Conservation (phyloP, 2,797 vertebrate species). For the Gymnodraco acuticeps region DNA sequence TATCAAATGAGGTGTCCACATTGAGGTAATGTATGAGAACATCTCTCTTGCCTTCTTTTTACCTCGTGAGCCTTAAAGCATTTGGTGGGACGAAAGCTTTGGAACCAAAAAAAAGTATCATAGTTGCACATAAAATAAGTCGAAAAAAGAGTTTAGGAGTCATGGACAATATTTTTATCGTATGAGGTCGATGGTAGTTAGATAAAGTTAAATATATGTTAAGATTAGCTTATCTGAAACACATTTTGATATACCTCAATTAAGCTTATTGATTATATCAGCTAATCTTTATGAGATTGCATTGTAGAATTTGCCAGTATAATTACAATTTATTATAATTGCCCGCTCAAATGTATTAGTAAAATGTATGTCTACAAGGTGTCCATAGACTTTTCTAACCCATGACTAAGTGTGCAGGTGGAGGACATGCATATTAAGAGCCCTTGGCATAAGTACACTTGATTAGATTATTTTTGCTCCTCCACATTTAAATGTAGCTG, state of each 20-base stretch:
- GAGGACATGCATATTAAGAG: constrained; percentile 43
- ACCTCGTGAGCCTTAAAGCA: not conserved
- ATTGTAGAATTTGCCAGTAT: not conserved
- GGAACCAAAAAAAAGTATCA: not conserved
- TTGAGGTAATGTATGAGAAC: constrained; percentile 1
- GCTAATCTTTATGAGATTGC: not conserved
- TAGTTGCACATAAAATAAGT: not conserved
- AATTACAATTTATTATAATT: not conserved
- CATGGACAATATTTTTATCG: no score
- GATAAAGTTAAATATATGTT: not conserved
- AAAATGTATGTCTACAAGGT: constrained; percentile 28
- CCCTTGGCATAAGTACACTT: constrained; percentile 45
- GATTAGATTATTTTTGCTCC: constrained; percentile 50
- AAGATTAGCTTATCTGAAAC: not conserved
- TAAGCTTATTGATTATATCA: not conserved
- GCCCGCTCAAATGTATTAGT: constrained; percentile 22
- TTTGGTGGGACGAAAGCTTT: not conserved
- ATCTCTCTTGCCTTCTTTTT: not conserved
- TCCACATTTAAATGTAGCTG: constrained; percentile 51
- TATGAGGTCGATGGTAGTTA: not conserved
- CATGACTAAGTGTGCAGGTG: not conserved
- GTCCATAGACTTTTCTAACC: constrained; percentile 23
- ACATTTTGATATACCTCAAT: not conserved
- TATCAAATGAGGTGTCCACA: constrained; percentile 23
- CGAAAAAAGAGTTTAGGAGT: constrained; percentile 21